Base-by-base conservation (phyloP, 2,888 invertebrate genomes). In the Mallateleia sp. region DNA sequence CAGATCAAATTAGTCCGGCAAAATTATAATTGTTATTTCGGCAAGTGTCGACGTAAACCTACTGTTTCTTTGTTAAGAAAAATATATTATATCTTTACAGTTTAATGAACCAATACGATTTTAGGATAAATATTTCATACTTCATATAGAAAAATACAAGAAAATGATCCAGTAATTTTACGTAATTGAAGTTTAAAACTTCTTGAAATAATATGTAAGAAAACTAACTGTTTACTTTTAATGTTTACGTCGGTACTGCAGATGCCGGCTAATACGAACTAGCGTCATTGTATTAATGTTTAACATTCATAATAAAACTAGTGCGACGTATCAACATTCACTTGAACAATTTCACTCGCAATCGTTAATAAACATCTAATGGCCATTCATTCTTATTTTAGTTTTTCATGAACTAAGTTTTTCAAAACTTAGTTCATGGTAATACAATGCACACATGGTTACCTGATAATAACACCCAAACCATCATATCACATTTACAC, bases 221-320 rank as follows among this genome's bases (percentile, higher is more conserved):
- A 15, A 18, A 7, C 7, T 25, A n/a, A 25, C 3, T 5, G 14
- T n/a, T 50, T 50, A 6, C 50, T n/a, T 50, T 50, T 9, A 50
- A 71, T 45, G 15, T 69, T 54, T 60, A 78, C 64, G 54, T 83
- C 71, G 34, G 8, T 77, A 64, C 18, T 58, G 72, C 50, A 6
- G 24, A 38, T 58, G 54, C 62, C 62, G 62, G 66, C 62, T 69
- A 67, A 45, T 60, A 25, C 64, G 50, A 80, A 67, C 52, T 62
- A 56, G 71, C 52, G 45, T 28, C 47, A 2, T 62, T 58, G 67
- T 50, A 56, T 64, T 72, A 81, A 78, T 74, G 60, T 82, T 78
- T 81, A 86, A 82, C 81, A 86, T 86, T 79, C 64, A 79, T 69
- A 74, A 79, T 87, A 87, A 87, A 87, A 87, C 75, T 83, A 87